phyloP scores from a whole-genome alignment of 2,797 vertebrate genomes.

The Myotis myotis region DNA sequence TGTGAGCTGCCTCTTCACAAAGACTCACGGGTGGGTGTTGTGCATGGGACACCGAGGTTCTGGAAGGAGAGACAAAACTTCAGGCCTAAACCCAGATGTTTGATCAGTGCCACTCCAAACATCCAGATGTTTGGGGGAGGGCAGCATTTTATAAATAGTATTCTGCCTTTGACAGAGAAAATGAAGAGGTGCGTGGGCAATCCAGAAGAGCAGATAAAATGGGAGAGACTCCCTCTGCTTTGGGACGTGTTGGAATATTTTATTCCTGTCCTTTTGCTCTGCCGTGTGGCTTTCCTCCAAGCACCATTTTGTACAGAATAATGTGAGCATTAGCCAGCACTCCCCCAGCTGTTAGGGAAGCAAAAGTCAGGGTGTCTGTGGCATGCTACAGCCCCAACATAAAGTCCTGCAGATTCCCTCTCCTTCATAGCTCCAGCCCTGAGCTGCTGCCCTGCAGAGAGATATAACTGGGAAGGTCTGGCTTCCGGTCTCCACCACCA shows the following conservation, averaged over 20 bases:
- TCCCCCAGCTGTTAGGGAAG: background rate
- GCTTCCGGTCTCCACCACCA: too few species aligned
- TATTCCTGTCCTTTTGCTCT: background rate
- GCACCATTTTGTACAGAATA: background rate
- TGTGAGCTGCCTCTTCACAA: background rate
- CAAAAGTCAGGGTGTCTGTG: too few species aligned
- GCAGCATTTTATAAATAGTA: background rate
- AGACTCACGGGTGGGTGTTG: background rate
- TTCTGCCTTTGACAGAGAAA: background rate
- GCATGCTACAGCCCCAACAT: background rate
- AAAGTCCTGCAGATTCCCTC: background rate
- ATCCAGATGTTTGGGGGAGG: background rate
- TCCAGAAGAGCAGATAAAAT: background rate
- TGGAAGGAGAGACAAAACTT: constrained; percentile 1
- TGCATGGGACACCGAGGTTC: background rate
- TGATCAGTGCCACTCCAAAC: background rate
- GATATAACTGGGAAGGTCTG: background rate
- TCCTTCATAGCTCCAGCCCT: background rate
- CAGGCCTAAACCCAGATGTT: constrained; percentile 31
- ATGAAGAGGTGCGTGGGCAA: background rate
- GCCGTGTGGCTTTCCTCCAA: background rate
- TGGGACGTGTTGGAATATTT: background rate
- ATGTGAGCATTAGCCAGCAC: background rate
- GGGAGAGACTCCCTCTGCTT: background rate
- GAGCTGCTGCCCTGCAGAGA: accelerated